Conservation (phyloP, 1,140 invertebrate genomes). For the Drosophila varians region DNA sequence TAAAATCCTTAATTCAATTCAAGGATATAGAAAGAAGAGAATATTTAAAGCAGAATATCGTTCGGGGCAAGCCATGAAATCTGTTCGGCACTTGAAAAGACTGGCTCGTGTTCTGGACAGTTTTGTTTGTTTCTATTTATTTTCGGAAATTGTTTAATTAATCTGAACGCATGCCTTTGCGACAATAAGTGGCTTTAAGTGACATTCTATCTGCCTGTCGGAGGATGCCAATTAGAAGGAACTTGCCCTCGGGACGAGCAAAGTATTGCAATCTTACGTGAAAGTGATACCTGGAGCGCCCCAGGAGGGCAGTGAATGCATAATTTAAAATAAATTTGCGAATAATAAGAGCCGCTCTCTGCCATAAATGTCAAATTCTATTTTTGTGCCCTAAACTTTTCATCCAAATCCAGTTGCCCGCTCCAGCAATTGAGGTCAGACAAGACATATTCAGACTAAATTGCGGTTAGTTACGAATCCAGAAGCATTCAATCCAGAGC, state of each 20-base stretch:
- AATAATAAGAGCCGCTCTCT: slow-evolving; percentile 8
- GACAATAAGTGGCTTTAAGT: not conserved
- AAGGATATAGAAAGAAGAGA: not conserved
- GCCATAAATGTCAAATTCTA: slow-evolving; percentile 17
- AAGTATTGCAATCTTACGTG: not conserved
- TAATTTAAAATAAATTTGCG: slow-evolving; percentile 25
- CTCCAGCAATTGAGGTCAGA: slow-evolving; percentile 17
- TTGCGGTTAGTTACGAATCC: slow-evolving; percentile 32
- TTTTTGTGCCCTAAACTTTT: not conserved
- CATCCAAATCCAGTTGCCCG: not conserved
- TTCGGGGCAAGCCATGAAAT: not conserved
- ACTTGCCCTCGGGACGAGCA: not conserved
- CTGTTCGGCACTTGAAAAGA: no score
- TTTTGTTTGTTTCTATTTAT: not conserved
- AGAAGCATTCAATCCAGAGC: slow-evolving; percentile 22
- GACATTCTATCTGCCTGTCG: not conserved
- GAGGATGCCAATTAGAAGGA: not conserved
- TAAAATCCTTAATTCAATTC: not conserved
- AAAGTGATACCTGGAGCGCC: slow-evolving; percentile 1
- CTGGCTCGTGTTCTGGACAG: not conserved
- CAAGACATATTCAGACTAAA: slow-evolving; percentile 23
- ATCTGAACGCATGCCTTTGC: not conserved
- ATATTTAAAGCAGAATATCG: not conserved
- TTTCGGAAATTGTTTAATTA: not conserved
- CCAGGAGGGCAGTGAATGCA: slow-evolving; percentile 3